Evolutionary conservation across 2,113 vertebrate genomes (phyloP), one percentile per base, ranked within the genome.

Genomic region (Cebidichthys violaceus): DNA sequence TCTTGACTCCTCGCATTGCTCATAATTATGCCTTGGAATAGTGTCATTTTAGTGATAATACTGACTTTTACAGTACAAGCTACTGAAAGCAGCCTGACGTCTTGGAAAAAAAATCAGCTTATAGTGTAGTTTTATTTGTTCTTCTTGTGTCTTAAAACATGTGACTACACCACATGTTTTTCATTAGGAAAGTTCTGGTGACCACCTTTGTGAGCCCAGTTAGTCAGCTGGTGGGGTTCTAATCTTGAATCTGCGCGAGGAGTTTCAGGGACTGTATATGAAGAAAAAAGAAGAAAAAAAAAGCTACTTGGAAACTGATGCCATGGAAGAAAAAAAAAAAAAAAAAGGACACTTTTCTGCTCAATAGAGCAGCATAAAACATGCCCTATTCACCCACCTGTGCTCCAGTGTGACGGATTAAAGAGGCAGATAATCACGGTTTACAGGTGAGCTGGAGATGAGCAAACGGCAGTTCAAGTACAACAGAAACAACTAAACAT

Each of bases 381-480:
- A 24, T 15, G n/a, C 39, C 41, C 18, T 9, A 31, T 57, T 74
- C 6, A 17, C 22, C 43, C 61, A 35, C 54, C 47, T 73, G 64
- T 79, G 64, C 68, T 79, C 71, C 39, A 37, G 76, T 73, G 29
- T 18, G 60, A 41, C 59, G 55, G 43, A 47, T 22, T 52, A 9
- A 57, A 57, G 67, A 75, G 77, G 61, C 79, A 83, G 45, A 69
- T 78, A 9, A 68, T 60, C 67, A 74, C 6, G 22, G 20, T 55
- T 47, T 15, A 39, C 50, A 70, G 55, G 55, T 75, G 37, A 83
- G 57, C 5, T 37, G 29, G 45, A 75, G n/a, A 72, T 64, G 59
- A 68, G 39, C 24, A 41, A 59, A 84, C 33, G 52, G n/a, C 17
- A 78, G 64, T 88, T 84, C 77, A 86, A 86, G 75, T 86, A 86